phyloP scores from a whole-genome alignment of 2,113 vertebrate genomes.

The Anhinga anhinga region DNA sequence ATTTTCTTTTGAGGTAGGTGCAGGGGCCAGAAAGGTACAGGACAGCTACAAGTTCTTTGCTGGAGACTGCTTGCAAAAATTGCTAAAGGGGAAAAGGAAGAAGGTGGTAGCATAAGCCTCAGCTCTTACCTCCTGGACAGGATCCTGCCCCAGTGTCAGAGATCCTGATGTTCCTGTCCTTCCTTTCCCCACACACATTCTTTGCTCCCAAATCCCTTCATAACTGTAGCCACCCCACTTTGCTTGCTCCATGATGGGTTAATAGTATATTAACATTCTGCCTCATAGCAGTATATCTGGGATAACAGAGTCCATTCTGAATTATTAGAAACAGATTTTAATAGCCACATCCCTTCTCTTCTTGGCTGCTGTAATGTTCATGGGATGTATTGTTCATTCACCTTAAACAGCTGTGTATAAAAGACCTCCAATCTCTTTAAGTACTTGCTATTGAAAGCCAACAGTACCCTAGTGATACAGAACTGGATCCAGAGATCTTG shows the following conservation, averaged over 20 bases:
- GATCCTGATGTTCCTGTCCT: background rate
- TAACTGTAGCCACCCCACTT: background rate
- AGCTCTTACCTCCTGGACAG: background rate
- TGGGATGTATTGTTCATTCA: background rate
- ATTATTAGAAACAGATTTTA: background rate
- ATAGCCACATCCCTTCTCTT: background rate
- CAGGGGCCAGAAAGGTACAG: background rate
- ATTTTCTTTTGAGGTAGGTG: background rate
- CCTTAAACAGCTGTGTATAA: background rate
- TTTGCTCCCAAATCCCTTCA: background rate
- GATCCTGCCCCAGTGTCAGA: background rate
- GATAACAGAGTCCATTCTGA: background rate
- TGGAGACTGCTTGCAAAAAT: background rate
- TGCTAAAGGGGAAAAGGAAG: background rate
- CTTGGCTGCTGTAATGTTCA: background rate
- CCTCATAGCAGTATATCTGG: background rate
- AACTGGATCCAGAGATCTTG: background rate
- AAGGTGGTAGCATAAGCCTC: background rate
- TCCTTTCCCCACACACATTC: rapidly evolving
- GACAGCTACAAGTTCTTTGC: too few relatives aligned
- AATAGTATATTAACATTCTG: background rate
- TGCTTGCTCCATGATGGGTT: background rate
- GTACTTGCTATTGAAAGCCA: background rate
- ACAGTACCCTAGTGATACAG: background rate
- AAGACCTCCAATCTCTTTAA: background rate